Evolutionary conservation across 1,140 invertebrate species (phyloP).

Genomic region (Drosophila biarmipes): DNA sequence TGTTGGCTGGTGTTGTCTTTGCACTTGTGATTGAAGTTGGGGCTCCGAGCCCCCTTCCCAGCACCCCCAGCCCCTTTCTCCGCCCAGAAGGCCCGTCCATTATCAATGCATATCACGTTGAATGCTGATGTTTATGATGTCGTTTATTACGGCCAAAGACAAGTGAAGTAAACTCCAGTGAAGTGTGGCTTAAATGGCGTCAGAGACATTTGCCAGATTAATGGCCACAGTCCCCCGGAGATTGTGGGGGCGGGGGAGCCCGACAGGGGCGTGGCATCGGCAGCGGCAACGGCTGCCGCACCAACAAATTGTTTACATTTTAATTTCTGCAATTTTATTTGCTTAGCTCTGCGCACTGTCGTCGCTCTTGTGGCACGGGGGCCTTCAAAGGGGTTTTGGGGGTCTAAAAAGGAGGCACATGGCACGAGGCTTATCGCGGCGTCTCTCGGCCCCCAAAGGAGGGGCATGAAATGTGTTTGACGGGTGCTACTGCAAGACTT

Average conservation of each 20-base stretch:
- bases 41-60: not conserved
- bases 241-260: conserved; percentile 1
- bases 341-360: conserved; percentile 61
- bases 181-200: conserved; percentile 81
- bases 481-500: conserved; percentile 60
- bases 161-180: conserved; percentile 58
- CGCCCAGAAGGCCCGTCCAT: conserved; percentile 30
- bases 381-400: not conserved
- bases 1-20: conserved; percentile 42
- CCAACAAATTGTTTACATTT: conserved; percentile 80
- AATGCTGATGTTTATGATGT: conserved; percentile 63
- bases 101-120: conserved; percentile 82
- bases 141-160: conserved; percentile 49
- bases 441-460: conserved; percentile 12
- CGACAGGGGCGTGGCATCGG: conserved; percentile 22
- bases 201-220: conserved; percentile 75
- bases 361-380: conserved; percentile 13
- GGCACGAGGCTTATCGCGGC: conserved; percentile 66
- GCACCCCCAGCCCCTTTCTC: not conserved
- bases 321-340: conserved; percentile 83
- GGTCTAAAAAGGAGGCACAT: conserved; percentile 33
- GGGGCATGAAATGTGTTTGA: conserved; percentile 7
- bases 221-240: conserved; percentile 55
- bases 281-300: conserved; percentile 17
- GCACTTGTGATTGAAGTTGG: conserved; percentile 51